Percentiles rank a stretch among this genome's conserved stretches.
Conservation (phyloP, 2,888 invertebrate species). For the Elgonia sp. region DNA sequence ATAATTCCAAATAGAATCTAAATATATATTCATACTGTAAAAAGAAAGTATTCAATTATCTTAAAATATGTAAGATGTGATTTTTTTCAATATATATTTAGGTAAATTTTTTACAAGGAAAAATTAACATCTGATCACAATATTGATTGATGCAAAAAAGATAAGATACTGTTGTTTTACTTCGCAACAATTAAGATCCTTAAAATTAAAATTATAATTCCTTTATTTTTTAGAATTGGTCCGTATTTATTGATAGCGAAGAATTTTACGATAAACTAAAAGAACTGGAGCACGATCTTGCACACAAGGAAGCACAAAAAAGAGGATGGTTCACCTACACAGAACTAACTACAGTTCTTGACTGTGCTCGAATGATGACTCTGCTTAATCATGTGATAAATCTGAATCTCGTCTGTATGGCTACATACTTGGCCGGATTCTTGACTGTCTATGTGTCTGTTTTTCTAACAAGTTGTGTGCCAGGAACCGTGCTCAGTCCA, state of each 20-base stretch:
- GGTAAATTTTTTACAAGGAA: no score
- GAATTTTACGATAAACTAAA: slow-evolving; percentile 92
- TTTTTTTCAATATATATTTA: no score
- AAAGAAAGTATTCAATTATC: no score
- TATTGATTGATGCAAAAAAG: no score
- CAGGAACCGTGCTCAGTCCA: slow-evolving; percentile 82
- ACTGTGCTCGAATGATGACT: slow-evolving; percentile 87
- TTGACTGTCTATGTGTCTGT: slow-evolving; percentile 89
- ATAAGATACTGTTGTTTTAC: neutral
- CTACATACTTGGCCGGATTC: slow-evolving; percentile 89
- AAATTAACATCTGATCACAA: no score
- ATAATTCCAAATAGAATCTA: no score
- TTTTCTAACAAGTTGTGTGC: slow-evolving; percentile 86
- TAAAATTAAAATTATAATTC: neutral
- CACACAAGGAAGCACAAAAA: slow-evolving; percentile 90
- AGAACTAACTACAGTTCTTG: slow-evolving; percentile 90
- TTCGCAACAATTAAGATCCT: neutral
- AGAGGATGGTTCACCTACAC: slow-evolving; percentile 95
- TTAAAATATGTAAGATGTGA: no score
- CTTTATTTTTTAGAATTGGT: slow-evolving; percentile 91
- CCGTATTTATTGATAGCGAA: slow-evolving; percentile 92
- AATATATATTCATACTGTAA: no score
- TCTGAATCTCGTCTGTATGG: slow-evolving; percentile 88
- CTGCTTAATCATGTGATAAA: slow-evolving; percentile 88
- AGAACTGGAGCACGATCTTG: slow-evolving; percentile 91